phyloP scores from a whole-genome alignment of 2,113 vertebrate genomes.

The Strix uralensis region DNA sequence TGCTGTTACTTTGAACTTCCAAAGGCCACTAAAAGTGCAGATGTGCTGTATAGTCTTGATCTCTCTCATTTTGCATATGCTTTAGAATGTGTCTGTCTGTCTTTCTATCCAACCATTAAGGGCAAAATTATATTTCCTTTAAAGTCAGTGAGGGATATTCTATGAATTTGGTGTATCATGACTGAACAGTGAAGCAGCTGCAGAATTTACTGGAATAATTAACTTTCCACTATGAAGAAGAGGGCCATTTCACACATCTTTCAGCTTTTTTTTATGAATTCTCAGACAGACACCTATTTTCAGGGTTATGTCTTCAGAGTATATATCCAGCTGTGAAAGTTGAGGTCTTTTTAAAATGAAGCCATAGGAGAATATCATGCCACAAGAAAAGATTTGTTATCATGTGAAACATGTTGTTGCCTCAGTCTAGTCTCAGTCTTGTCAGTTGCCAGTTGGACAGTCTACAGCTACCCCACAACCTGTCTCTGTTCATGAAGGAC shows the following conservation, averaged over 20 bases:
- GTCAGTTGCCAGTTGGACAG: neutral
- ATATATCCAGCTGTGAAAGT: neutral
- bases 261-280: neutral
- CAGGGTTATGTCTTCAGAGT: neutral
- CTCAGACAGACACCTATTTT: neutral
- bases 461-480: neutral
- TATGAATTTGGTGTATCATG: neutral
- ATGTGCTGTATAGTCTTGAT: neutral
- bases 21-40: neutral
- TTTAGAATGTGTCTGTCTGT: neutral
- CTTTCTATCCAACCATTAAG: neutral
- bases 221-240: neutral
- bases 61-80: neutral
- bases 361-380: neutral
- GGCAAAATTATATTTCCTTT: neutral
- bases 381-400: neutral
- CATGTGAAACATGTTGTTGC: neutral
- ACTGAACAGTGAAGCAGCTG: neutral
- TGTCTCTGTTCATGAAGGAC: neutral
- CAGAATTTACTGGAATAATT: neutral
- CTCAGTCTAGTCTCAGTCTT: neutral
- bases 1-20: neutral
- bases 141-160: neutral
- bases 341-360: neutral
- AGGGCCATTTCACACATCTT: neutral